Evolutionary conservation across 2,888 invertebrate species (phyloP), one percentile per base, ranked within the genome.

Genomic region (Lissocephala sabroskyi): DNA sequence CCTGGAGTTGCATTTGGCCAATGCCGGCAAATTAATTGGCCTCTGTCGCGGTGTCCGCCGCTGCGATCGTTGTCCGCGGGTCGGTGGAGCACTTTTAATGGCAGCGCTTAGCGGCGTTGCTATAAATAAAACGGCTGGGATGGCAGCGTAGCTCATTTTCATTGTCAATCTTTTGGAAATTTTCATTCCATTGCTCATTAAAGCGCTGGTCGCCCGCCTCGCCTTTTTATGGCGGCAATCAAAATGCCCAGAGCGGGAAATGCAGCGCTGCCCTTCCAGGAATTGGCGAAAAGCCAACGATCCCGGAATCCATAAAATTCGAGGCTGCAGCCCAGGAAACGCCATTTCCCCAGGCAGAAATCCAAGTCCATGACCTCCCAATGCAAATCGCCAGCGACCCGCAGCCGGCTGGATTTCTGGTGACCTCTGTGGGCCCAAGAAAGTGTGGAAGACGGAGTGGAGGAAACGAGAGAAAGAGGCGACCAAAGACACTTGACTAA

Each of bases 1-100:
- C 16, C 48, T 29, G 4, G 3, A 4, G 4, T 32, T 32, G 49
- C 44, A 47, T 68, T 70, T 71, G 68, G 76, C 62, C 71, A 75
- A 68, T 67, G 68, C 67, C 75, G 58, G 65, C 71, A 64, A 70
- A 70, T 71, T 70, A 70, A 70, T 75, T 70, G 75, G 67, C 75
- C 49, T 41, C 43, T 40, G 11, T 19, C 40, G 45, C 40, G 45
- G 23, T 23, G 39, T 39, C 26, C 13, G 13, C 17, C 13, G 35
- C 45, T 35, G 39, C 28, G 30, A n/a, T n/a, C n/a, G n/a, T n/a
- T n/a, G n/a, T n/a, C n/a, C 39, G 36, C 19, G 37, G 23, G 52
- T 54, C 52, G 55, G 60, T 58, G 52, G 60, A 47, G 45, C 41
- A 45, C 46, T 65, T 65, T 68, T 68, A 68, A 75, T 75, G 73